Percentiles rank a stretch among this genome's conserved stretches.
Conservation (phyloP, 53 echinoderm and acorn worm genomes). For the Holothuria scabra region DNA sequence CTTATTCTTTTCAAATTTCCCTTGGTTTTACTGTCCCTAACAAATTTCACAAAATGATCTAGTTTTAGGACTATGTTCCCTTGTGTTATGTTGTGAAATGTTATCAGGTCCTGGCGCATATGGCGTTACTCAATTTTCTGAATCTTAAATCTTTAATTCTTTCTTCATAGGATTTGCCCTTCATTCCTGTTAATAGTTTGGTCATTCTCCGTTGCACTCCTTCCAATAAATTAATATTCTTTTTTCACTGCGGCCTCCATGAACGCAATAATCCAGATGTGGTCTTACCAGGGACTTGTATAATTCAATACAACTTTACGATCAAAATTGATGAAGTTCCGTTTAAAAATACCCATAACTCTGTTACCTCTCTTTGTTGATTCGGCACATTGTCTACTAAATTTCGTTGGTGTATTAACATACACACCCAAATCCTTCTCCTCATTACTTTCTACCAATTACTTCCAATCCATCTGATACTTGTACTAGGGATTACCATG, state of each 20-base stretch:
- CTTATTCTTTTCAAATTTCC: no score
- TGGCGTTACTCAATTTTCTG: background rate
- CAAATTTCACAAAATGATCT: no score
- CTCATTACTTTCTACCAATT: background rate
- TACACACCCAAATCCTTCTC: constrained; percentile 39
- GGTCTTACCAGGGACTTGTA: no score
- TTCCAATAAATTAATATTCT: constrained; percentile 31
- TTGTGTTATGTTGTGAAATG: no score
- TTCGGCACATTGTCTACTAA: constrained; percentile 34
- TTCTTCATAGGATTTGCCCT: constrained; percentile 3
- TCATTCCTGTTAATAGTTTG: constrained; percentile 3
- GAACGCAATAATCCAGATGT: no score
- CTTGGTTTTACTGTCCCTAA: no score
- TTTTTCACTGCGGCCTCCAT: background rate
- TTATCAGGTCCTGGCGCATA: no score
- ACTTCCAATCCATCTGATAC: background rate
- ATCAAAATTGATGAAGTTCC: constrained; percentile 11
- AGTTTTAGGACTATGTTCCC: background rate
- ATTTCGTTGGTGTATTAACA: constrained; percentile 13
- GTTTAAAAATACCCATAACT: background rate
- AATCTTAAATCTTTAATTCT: background rate
- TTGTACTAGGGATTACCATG: constrained; percentile 12
- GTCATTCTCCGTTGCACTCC: no score
- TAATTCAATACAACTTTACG: background rate
- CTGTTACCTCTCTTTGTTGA: constrained; percentile 12